Percentiles rank a stretch among this genome's conserved stretches.
Evolutionary conservation across 2,888 invertebrate genomes (phyloP).

Genomic region (Ephialtes manifestator): DNA sequence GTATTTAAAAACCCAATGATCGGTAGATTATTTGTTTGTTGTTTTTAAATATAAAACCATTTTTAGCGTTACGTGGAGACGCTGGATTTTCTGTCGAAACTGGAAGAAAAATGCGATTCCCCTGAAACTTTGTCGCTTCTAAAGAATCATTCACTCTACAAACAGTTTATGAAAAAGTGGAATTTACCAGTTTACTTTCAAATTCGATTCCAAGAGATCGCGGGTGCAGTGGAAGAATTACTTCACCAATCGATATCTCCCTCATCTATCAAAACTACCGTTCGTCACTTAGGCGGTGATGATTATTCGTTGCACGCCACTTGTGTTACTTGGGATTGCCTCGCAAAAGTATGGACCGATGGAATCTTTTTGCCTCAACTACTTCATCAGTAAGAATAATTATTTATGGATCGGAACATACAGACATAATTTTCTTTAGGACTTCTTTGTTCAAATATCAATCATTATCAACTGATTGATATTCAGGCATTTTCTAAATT

Average conservation of each 20-base stretch:
- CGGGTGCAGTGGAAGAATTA: constrained; percentile 87
- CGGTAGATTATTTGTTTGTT: background rate
- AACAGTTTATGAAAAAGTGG: constrained; percentile 94
- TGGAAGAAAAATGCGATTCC: constrained; percentile 90
- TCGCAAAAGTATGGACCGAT: constrained; percentile 91
- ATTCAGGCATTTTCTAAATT: too few relatives aligned
- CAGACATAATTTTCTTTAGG: too few relatives aligned
- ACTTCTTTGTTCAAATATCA: too few relatives aligned
- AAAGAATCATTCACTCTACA: constrained; percentile 90
- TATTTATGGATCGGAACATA: background rate
- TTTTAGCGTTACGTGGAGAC: constrained; percentile 92
- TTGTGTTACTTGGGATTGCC: constrained; percentile 86
- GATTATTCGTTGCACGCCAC: constrained; percentile 85
- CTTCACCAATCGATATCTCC: constrained; percentile 79
- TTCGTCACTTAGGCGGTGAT: constrained; percentile 70
- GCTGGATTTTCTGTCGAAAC: constrained; percentile 90
- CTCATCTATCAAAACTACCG: constrained; percentile 75
- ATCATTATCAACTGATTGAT: too few relatives aligned
- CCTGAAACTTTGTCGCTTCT: constrained; percentile 88
- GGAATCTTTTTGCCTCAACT: constrained; percentile 93
- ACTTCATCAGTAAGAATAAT: constrained; percentile 87
- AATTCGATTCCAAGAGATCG: constrained; percentile 97
- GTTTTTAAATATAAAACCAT: constrained; percentile 48
- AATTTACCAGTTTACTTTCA: constrained; percentile 99
- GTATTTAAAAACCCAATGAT: background rate